phyloP scores from a whole-genome alignment of 2,888 invertebrate species.

The Adelphocoris suturalis region DNA sequence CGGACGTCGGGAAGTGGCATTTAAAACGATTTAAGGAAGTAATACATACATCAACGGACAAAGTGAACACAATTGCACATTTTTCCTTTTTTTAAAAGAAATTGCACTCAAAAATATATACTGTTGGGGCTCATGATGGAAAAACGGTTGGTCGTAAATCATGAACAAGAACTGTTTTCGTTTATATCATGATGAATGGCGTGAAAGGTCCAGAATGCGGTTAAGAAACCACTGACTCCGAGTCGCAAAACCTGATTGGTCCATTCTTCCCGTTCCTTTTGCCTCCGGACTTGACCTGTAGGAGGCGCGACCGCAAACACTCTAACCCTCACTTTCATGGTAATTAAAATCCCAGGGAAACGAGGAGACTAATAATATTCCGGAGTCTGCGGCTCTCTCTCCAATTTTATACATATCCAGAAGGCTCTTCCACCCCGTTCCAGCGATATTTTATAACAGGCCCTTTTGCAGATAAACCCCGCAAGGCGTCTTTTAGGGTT shows the following conservation, averaged over 20 bases:
- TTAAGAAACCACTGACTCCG: background rate
- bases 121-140: too few species aligned
- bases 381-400: background rate
- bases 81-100: too few species aligned
- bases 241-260: constrained; percentile 7
- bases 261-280: background rate
- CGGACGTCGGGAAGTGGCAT: too few species aligned
- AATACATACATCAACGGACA: too few species aligned
- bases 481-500: constrained; percentile 9
- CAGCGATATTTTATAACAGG: constrained; percentile 6
- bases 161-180: background rate
- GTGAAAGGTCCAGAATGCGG: constrained; percentile 4
- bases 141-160: too few species aligned
- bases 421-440: background rate
- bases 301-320: background rate
- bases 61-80: too few species aligned
- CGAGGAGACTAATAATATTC: background rate
- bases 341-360: background rate
- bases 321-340: constrained; percentile 29
- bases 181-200: background rate
- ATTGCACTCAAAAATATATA: too few species aligned
- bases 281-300: background rate
- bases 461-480: constrained; percentile 1
- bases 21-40: too few species aligned
- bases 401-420: constrained; percentile 5